phyloP scores from a whole-genome alignment of 1,140 invertebrate species.

The Dolichoris vasculosae region DNA sequence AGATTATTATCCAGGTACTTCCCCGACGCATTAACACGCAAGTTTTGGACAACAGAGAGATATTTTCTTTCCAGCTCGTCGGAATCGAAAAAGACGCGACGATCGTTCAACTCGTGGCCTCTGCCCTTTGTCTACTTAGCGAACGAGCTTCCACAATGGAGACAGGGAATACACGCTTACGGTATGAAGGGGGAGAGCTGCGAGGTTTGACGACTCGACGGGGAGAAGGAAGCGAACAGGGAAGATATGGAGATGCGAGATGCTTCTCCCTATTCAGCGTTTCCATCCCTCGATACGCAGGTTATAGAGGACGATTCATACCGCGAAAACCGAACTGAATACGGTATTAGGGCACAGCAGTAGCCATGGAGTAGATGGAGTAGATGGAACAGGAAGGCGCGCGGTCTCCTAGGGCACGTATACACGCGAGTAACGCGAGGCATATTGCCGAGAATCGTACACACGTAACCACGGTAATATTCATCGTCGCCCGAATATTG shows the following conservation, averaged over 20 bases:
- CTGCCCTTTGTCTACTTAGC: constrained; percentile 21
- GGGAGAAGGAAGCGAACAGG: background rate
- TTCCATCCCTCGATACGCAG: constrained; percentile 44
- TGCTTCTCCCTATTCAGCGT: constrained; percentile 55
- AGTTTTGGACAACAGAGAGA: background rate
- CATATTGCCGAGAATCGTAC: constrained; percentile 21
- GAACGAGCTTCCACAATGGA: background rate
- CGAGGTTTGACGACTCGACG: constrained; percentile 38
- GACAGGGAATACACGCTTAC: background rate
- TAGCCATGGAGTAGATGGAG: constrained; percentile 2
- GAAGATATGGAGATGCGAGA: constrained; percentile 17
- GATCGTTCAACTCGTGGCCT: background rate
- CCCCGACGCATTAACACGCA: too few species aligned
- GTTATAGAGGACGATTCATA: constrained; percentile 61
- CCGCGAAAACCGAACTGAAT: constrained; percentile 60
- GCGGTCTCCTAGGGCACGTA: constrained; percentile 1
- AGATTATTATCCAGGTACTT: background rate
- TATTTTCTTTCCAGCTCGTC: constrained; percentile 15
- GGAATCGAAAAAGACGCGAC: background rate
- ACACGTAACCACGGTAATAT: constrained; percentile 37
- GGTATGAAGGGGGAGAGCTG: background rate
- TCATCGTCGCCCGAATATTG: constrained; percentile 44
- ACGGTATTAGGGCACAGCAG: constrained; percentile 60
- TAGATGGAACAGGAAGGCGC: background rate
- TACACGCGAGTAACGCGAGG: background rate